These are phyloP conservation scores for Chromoteleia sp. DNA, from an alignment of 2,888 invertebrate species.

Conservation along the genomic window DNA sequence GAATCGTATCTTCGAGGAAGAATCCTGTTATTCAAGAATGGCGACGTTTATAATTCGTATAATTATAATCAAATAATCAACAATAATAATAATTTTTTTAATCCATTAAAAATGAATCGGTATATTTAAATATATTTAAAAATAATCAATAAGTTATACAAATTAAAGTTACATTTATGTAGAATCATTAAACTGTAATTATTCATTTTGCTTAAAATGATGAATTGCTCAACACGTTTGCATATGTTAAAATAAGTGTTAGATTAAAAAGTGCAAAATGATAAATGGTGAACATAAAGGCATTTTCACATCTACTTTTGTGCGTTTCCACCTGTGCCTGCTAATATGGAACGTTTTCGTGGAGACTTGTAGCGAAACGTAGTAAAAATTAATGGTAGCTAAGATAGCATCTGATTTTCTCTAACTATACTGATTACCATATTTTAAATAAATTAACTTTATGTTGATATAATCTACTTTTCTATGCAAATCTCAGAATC, in stretches of 20 bases:
- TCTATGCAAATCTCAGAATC: too few relatives aligned
- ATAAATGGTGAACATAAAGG: neutral
- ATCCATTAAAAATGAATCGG: too few relatives aligned
- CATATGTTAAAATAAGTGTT: constrained; percentile 1
- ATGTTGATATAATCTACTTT: too few relatives aligned
- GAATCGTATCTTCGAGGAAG: neutral
- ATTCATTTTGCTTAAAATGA: neutral
- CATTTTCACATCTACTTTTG: neutral
- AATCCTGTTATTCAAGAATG: neutral
- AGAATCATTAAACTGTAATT: neutral
- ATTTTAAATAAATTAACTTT: neutral
- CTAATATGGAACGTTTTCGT: neutral
- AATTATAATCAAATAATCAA: too few relatives aligned
- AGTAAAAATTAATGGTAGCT: neutral
- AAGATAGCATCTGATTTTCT: neutral
- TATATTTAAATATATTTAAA: too few relatives aligned
- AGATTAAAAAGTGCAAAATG: constrained; percentile 2
- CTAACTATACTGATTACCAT: neutral
- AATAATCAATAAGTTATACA: too few relatives aligned
- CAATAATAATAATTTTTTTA: too few relatives aligned
- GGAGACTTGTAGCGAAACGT: neutral
- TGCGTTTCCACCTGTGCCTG: neutral
- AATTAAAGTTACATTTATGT: neutral
- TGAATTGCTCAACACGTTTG: neutral
- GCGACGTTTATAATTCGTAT: neutral